Conservation (phyloP, 2,888 invertebrate genomes). For the Pinctada fucata region DNA sequence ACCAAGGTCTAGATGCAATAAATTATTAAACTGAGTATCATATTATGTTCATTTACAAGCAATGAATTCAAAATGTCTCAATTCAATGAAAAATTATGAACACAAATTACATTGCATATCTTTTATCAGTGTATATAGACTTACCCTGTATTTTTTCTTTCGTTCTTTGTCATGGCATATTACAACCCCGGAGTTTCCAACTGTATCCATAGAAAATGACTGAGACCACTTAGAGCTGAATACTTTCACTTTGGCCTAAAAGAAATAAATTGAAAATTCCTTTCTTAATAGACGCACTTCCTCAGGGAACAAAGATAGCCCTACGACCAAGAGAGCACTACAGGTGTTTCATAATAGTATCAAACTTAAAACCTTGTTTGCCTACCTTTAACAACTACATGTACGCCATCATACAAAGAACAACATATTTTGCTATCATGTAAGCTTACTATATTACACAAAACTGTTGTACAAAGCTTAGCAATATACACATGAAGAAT, state of each 20-base stretch:
- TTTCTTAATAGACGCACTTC: no score
- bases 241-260: conserved; percentile 76
- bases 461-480: no score
- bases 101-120: no score
- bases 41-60: not conserved
- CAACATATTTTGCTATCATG: no score
- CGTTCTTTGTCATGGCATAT: conserved; percentile 82
- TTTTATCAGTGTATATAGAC: conserved; percentile 15
- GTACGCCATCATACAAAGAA: no score
- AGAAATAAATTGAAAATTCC: not conserved
- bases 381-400: no score
- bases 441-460: no score
- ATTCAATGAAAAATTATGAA: no score
- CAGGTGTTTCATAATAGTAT: not conserved
- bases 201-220: conserved; percentile 81
- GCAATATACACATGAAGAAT: no score
- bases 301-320: not conserved
- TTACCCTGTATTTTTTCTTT: conserved; percentile 83
- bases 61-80: not conserved
- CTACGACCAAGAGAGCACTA: not conserved
- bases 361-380: conserved; percentile 1
- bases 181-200: conserved; percentile 86
- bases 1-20: not conserved
- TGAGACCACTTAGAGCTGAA: conserved; percentile 78
- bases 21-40: not conserved